Conservation (phyloP, 2,113 vertebrate genomes). For the Siphamia tubifer region DNA sequence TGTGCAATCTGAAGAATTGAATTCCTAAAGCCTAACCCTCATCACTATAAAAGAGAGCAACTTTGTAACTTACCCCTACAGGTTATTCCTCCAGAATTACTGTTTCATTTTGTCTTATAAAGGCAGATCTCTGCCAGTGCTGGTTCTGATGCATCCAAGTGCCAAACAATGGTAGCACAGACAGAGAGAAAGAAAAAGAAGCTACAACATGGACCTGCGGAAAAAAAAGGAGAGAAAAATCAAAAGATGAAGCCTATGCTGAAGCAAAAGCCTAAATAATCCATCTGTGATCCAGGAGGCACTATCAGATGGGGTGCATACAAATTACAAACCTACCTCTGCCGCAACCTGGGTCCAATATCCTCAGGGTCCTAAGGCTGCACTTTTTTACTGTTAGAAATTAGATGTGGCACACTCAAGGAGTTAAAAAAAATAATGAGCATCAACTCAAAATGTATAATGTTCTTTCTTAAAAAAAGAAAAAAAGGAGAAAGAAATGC, state of each 20-base stretch:
- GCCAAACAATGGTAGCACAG: conserved; percentile 37
- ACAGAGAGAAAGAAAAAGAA: conserved; percentile 7
- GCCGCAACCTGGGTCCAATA: conserved; percentile 72
- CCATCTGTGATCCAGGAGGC: conserved; percentile 74
- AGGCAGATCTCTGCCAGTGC: conserved; percentile 31
- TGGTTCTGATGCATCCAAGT: conserved; percentile 28
- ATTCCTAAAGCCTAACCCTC: background rate
- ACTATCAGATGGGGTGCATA: conserved; percentile 74
- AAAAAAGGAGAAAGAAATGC: too few species aligned
- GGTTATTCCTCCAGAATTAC: conserved; percentile 47
- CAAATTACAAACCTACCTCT: conserved; percentile 78
- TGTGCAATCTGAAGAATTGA: background rate
- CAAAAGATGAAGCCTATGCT: conserved; percentile 53
- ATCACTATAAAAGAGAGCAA: conserved; percentile 24
- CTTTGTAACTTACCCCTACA: conserved; percentile 67
- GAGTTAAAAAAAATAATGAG: background rate
- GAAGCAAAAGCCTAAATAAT: conserved; percentile 73
- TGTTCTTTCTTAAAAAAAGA: too few species aligned
- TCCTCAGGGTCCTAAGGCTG: conserved; percentile 81
- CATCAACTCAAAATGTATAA: background rate
- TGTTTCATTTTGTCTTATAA: conserved; percentile 39
- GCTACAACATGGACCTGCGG: conserved; percentile 24
- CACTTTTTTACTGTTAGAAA: conserved; percentile 45
- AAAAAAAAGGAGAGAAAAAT: conserved; percentile 20
- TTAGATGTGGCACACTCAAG: conserved; percentile 16